Base-by-base conservation (phyloP, 2,797 vertebrate species). In the Argyrosomus regius region DNA sequence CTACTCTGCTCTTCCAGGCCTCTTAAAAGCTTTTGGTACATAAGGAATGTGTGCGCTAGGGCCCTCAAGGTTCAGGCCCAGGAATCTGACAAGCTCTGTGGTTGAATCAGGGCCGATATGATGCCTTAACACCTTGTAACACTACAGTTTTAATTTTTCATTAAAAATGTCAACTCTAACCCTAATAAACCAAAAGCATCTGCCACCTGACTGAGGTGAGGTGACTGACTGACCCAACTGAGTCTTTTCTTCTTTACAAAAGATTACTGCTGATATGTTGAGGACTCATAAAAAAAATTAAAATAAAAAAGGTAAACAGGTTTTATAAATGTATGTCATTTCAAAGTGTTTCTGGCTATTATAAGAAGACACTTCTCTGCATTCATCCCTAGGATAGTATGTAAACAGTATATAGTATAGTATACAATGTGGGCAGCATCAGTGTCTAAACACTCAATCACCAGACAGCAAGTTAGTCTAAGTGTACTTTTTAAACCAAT, bases 11-110 rank as follows among this genome's bases (percentile, higher is more conserved):
- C 72, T 65, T 68, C 80, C 46, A 66, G 81, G 59, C 70, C 72
- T 86, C 64, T 83, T 81, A 85, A 90, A 87, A 80, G 81, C 49
- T 35, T 66, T 53, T 66, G 61, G 60, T 72, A 72, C 80, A 83
- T 84, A 20, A 72, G 67, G 81, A 83, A 65, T 73, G 73, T 71
- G 62, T 82, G 26, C 20, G 58, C 4, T 46, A 43, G 65, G 61
- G 70, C 39, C 73, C 57, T 43, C n/a, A 22, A 45, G 39, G 60
- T 79, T 69, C 77, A 74, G 62, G 46, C 24, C 35, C 58, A 65
- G 35, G 61, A n/a, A 41, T 62, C 70, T 24, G 39, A 28, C 22
- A 12, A 46, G 43, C 45, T 74, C 50, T 43, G 31, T 41, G 10
- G 45, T n/a, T 52, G 26, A 68, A 52, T 69, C 20, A 72, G 43